These are phyloP conservation scores for Leptobrachium leishanense DNA, from an alignment of 2,113 vertebrate species.

Conservation along the genomic window DNA sequence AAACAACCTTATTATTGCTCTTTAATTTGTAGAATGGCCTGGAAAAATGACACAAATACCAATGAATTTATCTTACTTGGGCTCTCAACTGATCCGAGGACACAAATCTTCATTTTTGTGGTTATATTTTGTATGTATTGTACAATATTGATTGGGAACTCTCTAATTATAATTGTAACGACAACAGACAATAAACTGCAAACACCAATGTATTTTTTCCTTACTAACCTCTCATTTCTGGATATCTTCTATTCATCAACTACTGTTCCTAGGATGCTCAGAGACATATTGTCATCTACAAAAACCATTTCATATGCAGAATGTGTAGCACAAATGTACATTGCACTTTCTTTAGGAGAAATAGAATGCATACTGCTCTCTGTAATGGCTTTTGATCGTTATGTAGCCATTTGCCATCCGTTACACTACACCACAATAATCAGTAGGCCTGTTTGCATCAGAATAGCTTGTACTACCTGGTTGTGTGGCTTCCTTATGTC, in stretches of 20 bases:
- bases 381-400: not conserved
- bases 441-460: not conserved
- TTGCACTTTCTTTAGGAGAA: not conserved
- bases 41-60: not conserved
- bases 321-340: slow-evolving; percentile 2
- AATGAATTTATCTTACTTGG: not conserved
- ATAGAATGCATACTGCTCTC: not conserved
- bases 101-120: not conserved
- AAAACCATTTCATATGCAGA: not conserved
- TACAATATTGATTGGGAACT: not conserved
- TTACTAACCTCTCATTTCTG: slow-evolving; percentile 4
- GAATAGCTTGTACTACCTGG: not conserved
- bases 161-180: not conserved
- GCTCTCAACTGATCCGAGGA: not conserved
- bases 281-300: not conserved
- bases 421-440: slow-evolving; percentile 1
- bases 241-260: slow-evolving; percentile 1
- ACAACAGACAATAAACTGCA: not conserved
- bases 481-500: not conserved
- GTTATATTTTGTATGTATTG: not conserved
- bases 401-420: not conserved
- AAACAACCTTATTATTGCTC: too few relatives aligned
- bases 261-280: not conserved
- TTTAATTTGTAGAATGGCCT: not conserved
- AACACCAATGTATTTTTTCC: not conserved